These are phyloP conservation scores for Amphipoea oculea DNA, from an alignment of 2,888 invertebrate species.

Conservation along the genomic window DNA sequence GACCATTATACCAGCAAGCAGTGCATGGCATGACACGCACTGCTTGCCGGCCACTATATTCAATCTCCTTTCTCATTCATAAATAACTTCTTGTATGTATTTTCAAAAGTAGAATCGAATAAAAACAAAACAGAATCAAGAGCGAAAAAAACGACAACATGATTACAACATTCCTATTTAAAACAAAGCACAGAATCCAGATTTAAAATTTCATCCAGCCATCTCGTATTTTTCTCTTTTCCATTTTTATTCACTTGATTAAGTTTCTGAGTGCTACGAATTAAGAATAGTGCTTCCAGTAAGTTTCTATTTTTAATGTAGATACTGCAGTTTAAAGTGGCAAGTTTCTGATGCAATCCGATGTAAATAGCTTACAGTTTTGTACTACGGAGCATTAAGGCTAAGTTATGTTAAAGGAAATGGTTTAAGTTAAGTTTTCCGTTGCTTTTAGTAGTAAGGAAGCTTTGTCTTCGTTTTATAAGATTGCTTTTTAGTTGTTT, in stretches of 20 bases:
- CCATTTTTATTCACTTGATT: constrained; percentile 64
- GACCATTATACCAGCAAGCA: too few species aligned
- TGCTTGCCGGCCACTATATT: not conserved
- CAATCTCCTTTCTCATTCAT: not conserved
- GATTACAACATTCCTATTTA: constrained; percentile 24
- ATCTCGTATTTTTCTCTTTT: constrained; percentile 47
- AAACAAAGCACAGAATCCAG: constrained; percentile 37
- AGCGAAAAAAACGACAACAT: constrained; percentile 5
- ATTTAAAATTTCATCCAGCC: constrained; percentile 50
- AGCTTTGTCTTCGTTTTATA: constrained; percentile 33
- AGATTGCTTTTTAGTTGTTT: constrained; percentile 17
- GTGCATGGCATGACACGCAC: not conserved
- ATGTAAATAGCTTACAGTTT: constrained; percentile 72
- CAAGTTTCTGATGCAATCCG: constrained; percentile 68
- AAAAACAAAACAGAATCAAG: constrained; percentile 8
- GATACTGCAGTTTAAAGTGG: constrained; percentile 62
- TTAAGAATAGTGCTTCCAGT: constrained; percentile 59
- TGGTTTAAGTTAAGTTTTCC: constrained; percentile 55
- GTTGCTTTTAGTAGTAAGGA: constrained; percentile 41
- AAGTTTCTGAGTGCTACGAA: constrained; percentile 63
- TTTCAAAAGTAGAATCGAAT: constrained; percentile 8
- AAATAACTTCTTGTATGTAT: not conserved
- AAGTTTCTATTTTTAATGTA: constrained; percentile 71
- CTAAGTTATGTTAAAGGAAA: constrained; percentile 54
- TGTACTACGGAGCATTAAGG: constrained; percentile 51